A percentile compares a stretch with the other conserved stretches of the same genome.
Conservation (phyloP, 2,113 vertebrate species). For the Tragelaphus buxtoni region DNA sequence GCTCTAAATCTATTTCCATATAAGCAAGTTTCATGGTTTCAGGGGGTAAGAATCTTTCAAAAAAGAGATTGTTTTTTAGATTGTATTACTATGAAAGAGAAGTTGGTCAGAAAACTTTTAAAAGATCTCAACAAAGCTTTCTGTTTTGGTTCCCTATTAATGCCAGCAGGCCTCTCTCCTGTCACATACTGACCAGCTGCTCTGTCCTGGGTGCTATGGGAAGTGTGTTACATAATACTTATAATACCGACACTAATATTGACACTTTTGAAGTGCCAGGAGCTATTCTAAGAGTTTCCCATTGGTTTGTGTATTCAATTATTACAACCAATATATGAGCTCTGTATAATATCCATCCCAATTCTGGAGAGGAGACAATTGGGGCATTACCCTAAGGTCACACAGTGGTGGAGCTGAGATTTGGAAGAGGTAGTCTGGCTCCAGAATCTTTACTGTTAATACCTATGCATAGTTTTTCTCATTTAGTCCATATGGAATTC, state of each 20-base stretch:
- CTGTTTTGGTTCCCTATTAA: slow-evolving; percentile 1
- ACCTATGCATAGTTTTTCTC: background rate
- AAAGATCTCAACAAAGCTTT: background rate
- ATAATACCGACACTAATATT: background rate
- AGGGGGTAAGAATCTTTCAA: background rate
- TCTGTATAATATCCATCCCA: background rate
- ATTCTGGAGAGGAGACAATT: background rate
- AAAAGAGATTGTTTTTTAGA: background rate
- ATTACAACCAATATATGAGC: background rate
- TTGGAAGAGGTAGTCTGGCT: background rate
- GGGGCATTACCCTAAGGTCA: background rate
- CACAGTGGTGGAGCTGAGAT: background rate
- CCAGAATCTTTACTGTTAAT: background rate
- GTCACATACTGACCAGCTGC: background rate
- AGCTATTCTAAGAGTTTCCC: background rate
- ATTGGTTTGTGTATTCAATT: background rate
- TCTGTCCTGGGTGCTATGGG: background rate
- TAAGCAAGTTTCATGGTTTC: background rate
- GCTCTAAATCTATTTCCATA: background rate
- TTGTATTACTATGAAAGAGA: background rate
- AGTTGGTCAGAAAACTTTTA: background rate
- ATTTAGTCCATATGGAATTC: background rate
- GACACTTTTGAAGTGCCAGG: background rate
- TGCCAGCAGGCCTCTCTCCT: background rate
- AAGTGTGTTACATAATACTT: background rate